Base-by-base conservation (phyloP, 1,140 invertebrate species). In the Caenorhabditis remanei region DNA sequence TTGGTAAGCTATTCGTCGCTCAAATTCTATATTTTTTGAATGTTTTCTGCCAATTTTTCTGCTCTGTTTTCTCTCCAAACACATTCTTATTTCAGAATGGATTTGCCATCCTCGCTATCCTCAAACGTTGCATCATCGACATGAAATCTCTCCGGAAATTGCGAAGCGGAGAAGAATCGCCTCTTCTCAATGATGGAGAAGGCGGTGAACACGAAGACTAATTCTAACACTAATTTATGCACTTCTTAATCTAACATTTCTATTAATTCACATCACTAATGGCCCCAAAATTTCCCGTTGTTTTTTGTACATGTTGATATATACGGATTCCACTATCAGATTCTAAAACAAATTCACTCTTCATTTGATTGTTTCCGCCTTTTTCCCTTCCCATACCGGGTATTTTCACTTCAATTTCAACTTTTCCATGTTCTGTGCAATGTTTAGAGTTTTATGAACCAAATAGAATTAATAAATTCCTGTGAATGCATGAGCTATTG, bases 1-100 rank as follows among this genome's bases (percentile, higher is more conserved):
- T 91, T 93, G 91, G 93, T 93, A 90, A 90, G 63, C 0, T 46
- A 32, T 79, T 63, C 9, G 55, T 13, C 11, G 41, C 40, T 32
- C 7, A 48, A 43, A 24, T 58, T 84, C 48, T 2, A 65, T 65
- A n/a, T 61, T 40, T n/a, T 50, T 84, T 11, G 61, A 21, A 24
- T 50, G 7, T 46, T 71, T 56, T 21, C 32, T 84, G 1, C 1
- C 7, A n/a, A 84, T 9, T 24, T 32, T 32, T 32, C 32, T 32
- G 32, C 0, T 32, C 0, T 32, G 0, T 32, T 32, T 2, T 32
- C 2, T 32, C 32, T 32, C 24, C 0, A 63, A 84, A 14, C 24
- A 43, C 13, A 14, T 9, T 71, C 46, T 19, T 19, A 43, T 19
- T 63, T 24, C 75, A 79, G 86, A 84, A 84, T 24, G 48, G 55